Base-by-base conservation (phyloP, 23 tunicate genomes). In the Phallusia fumigata region DNA sequence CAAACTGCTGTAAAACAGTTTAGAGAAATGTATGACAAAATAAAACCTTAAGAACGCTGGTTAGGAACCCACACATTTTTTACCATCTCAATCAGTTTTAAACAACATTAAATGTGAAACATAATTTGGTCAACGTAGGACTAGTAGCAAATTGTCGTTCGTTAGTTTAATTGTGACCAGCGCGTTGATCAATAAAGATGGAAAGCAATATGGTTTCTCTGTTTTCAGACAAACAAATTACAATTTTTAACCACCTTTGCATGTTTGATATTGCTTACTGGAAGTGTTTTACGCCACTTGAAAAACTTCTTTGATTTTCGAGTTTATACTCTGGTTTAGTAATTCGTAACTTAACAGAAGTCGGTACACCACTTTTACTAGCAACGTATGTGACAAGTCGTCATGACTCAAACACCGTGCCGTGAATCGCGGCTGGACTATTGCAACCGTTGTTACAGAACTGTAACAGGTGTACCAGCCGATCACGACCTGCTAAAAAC, bases 371-470 rank as follows among this genome's bases (percentile, higher is more conserved):
- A 40, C 47, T 40, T 3, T 10, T 10, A 40, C 8, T 3, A 5
- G 47, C 47, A 40, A 40, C 10, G 47, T 40, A 3, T 40, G 47
- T 40, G 10, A 40, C 47, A 40, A 40, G 8, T 10, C 47, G 10
- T 40, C 10, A 40, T 10, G 47, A 40, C 47, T 5, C 47, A 3
- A 40, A 40, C 10, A 40, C 47, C 33, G 40, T 65, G 82, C 32
- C 64, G 24, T 10, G 76, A 76, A 84, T 32, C 76, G 0, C 58
- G 82, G 16, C 18, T 53, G 18, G 53, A 36, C 15, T 84, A 84
- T 33, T 84, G 52, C 64, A 52, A 76, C 15, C 52, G 88, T 0
- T 84, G 82, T 33, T 84, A 74, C 64, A 76, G 82, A 40, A 35
- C 53, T 21, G 76, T 77, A 64, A 58, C 30, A 30, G 89, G 83